phyloP scores from a whole-genome alignment of 2,797 vertebrate species.

The Xiphorhynchus erythropygius region DNA sequence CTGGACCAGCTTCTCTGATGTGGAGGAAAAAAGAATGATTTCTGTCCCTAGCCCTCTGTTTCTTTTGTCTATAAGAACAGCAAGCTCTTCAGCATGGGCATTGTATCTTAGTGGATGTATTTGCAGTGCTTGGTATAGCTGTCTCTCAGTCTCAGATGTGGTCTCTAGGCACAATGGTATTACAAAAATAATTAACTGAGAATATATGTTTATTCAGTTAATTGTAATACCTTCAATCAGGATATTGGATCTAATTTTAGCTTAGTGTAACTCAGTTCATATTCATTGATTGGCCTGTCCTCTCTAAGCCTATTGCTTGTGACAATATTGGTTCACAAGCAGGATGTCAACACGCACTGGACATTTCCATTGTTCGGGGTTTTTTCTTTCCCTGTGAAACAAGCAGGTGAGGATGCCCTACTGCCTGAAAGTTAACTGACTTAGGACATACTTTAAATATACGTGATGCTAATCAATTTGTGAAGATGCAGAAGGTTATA shows the following conservation, averaged over 20 bases:
- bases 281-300: background rate
- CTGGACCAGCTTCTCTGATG: background rate
- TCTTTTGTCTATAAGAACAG: background rate
- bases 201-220: constrained; percentile 33
- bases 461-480: background rate
- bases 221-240: constrained; percentile 8
- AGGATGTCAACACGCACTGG: constrained; percentile 3
- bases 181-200: constrained; percentile 7
- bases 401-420: constrained; percentile 34
- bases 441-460: background rate
- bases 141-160: background rate
- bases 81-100: background rate
- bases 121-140: background rate
- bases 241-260: constrained; percentile 24
- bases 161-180: background rate
- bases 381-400: constrained; percentile 22
- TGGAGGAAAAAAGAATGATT: background rate
- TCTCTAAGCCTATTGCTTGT: background rate
- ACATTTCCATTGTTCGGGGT: background rate
- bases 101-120: background rate
- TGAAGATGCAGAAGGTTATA: background rate
- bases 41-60: background rate
- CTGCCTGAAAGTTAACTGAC: background rate
- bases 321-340: constrained; percentile 56
- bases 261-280: background rate